phyloP scores from a whole-genome alignment of 64 coral and sea anemone species.

The Pachyseris speciosa region DNA sequence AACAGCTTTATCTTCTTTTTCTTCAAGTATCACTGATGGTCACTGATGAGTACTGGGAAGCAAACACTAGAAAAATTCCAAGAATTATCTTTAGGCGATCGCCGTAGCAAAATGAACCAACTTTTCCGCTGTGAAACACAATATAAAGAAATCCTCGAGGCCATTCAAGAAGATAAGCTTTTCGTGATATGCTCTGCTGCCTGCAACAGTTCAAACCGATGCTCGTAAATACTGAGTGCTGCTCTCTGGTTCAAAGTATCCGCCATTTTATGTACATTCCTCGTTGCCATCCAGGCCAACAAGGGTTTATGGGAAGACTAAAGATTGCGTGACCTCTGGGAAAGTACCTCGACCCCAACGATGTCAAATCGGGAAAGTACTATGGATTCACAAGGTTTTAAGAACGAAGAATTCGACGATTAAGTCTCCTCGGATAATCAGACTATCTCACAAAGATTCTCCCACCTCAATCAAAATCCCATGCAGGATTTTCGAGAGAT shows the following conservation, averaged over 20 bases:
- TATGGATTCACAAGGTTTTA: too few relatives aligned
- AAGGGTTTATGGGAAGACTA: slow-evolving; percentile 42
- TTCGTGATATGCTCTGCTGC: background rate
- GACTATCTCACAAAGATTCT: background rate
- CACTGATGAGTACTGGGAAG: background rate
- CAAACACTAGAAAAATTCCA: background rate
- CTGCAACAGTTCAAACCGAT: background rate
- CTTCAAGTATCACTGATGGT: background rate
- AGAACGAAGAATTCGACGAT: slow-evolving; percentile 2
- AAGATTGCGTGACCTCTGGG: background rate
- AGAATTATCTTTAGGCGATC: background rate
- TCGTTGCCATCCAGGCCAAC: slow-evolving; percentile 50
- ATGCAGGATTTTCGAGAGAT: background rate
- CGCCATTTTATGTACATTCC: slow-evolving; percentile 82
- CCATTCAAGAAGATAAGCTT: background rate
- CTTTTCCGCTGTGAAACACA: background rate
- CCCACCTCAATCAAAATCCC: background rate
- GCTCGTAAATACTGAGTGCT: background rate
- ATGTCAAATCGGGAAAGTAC: too few relatives aligned
- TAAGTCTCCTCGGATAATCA: background rate
- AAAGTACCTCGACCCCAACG: too few relatives aligned
- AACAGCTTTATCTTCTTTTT: background rate
- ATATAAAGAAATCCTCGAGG: background rate
- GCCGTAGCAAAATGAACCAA: background rate
- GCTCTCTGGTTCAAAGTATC: slow-evolving; percentile 22